A percentile compares a stretch with the other conserved stretches of the same genome.
These are phyloP conservation scores for Monomorium pharaonis DNA, from an alignment of 1,140 invertebrate genomes.

Conservation along the genomic window DNA sequence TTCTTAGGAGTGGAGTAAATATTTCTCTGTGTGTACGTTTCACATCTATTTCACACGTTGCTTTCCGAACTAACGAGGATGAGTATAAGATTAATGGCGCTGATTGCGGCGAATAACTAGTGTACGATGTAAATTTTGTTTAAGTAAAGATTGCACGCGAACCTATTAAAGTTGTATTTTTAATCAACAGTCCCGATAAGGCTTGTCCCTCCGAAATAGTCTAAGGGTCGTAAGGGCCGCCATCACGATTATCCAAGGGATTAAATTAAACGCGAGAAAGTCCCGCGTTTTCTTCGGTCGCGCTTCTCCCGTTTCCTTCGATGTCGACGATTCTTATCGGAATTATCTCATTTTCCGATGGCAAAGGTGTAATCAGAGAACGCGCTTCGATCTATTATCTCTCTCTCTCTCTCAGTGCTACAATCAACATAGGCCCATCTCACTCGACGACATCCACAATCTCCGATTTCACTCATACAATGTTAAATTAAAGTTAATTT, in stretches of 20 bases:
- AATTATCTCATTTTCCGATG: conserved; percentile 17
- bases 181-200: not conserved
- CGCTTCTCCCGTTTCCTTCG: not conserved
- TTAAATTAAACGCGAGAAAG: not conserved
- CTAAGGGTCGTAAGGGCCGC: not conserved
- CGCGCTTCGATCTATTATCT: conserved; percentile 14
- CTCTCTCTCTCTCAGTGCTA: too few species aligned
- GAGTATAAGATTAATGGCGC: not conserved
- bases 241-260: not conserved
- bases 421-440: not conserved
- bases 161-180: not conserved
- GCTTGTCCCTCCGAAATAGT: not conserved
- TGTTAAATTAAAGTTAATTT: not conserved
- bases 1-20: too few species aligned
- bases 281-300: not conserved
- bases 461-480: too few species aligned
- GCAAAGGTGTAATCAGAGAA: not conserved
- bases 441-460: not conserved
- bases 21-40: too few species aligned
- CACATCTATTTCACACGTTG: too few species aligned
- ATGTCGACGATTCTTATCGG: conserved; percentile 4
- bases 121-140: not conserved
- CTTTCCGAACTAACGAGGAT: not conserved
- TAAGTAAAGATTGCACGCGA: not conserved
- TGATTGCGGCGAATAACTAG: not conserved